Evolutionary conservation across 2,888 invertebrate species (phyloP), one percentile per base, ranked within the genome.

Genomic region (Cloeon dipterum): DNA sequence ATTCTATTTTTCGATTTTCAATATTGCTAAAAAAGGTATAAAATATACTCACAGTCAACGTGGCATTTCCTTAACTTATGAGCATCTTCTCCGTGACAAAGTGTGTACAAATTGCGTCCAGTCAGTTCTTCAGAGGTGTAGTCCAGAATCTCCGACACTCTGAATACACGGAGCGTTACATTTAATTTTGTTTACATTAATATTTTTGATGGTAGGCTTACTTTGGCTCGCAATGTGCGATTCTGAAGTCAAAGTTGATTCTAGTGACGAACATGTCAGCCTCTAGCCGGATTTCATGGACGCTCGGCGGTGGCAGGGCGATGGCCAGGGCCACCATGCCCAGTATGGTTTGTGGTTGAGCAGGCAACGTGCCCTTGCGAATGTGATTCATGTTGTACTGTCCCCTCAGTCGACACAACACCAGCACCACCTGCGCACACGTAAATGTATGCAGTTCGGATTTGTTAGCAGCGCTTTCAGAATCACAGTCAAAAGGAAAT

Each of bases 161-260:
- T 89, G 47, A 11, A 40, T 36, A 26, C 17, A 16, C 42, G 41
- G 38, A 14, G 21, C 7, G 10, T 8, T 21, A 21, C 21, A 14
- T 7, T 7, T n/a, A n/a, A 14, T 7, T 29, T 29, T 5, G 16
- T 7, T 5, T 5, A 29, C 10, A 23, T n/a, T 23, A 8, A 10
- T 23, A n/a, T 8, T 8, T n/a, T 10, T 21, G 21, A 21, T 21
- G 21, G n/a, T n/a, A n/a, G n/a, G 23, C 29, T 29, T 62, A 88
- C 88, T 78, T 79, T 52, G 93, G 91, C 57, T 94, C 94, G 56
- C 93, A 93, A 58, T 94, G 93, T 43, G 89, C 86, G 66, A 94
- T 81, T 62, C 83, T 74, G 61, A 94, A 88, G 61, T 93, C 89
- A 50, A 93, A 89, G 56, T 79, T 86, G 51, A 94, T 81, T 52